Evolutionary conservation across 37 sponge, comb jelly and placozoan species (phyloP).

Genomic region (Diacarnus erythraeanus): DNA sequence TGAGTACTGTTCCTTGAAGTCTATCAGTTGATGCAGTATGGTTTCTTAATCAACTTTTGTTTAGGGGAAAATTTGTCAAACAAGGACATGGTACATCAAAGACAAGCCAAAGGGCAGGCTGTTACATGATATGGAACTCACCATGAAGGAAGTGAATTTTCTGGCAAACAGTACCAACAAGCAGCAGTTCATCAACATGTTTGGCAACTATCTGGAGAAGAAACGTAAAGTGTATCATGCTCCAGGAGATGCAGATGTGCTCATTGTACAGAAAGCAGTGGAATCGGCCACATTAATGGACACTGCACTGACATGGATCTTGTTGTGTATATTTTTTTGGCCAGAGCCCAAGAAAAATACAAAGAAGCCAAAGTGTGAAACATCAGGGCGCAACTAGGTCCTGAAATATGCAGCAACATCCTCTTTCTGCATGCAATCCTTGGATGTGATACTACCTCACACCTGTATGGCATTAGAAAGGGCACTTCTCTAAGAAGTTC

Average conservation of each 20-base stretch:
- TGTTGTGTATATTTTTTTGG: background rate
- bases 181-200: constrained; percentile 34
- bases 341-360: constrained; percentile 18
- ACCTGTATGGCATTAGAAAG: constrained; percentile 22
- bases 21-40: too few species aligned
- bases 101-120: constrained; percentile 11
- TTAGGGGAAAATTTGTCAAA: too few species aligned
- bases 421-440: constrained; percentile 52
- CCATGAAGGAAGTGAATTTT: constrained; percentile 4
- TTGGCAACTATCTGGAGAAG: constrained; percentile 6
- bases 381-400: constrained; percentile 17
- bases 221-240: constrained; percentile 28
- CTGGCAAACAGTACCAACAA: constrained; percentile 7
- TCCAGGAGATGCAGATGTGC: constrained; percentile 14
- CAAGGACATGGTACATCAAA: background rate
- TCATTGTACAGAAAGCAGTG: too few species aligned
- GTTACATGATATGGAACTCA: background rate
- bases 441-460: constrained; percentile 47
- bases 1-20: too few species aligned
- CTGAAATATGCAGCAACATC: constrained; percentile 39
- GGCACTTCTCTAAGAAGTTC: constrained; percentile 14
- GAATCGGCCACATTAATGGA: constrained; percentile 15
- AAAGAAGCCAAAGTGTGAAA: constrained; percentile 5
- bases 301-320: constrained; percentile 18
- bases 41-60: too few species aligned